Base-by-base conservation (phyloP, 2,888 invertebrate genomes). In the Aethes cnicana region DNA sequence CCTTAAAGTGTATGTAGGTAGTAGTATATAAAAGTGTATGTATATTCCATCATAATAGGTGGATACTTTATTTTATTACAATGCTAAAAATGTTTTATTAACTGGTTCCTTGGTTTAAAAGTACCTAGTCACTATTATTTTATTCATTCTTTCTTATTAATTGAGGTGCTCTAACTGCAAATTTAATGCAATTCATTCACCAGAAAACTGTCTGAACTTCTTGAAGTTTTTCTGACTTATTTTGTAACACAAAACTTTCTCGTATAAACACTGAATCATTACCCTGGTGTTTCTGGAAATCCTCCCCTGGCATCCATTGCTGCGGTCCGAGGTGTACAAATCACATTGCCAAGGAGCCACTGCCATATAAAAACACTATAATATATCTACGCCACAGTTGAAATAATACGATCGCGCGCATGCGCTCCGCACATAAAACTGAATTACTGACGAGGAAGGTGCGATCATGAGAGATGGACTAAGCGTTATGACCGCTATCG, bases 321-420 rank as follows among this genome's bases (percentile, higher is more conserved):
- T 75, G 73, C 77, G 74, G 61, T 71, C 70, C 78, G 79, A 82
- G 68, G 77, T 81, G 73, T 84, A 81, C 62, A 81, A 81, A 74
- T 79, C 78, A 84, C 80, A 79, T 68, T 75, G 74, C 66, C 78
- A 78, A 66, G 72, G 82, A 81, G 81, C 79, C 78, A 86, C 84
- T 86, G 88, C 86, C 87, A 88, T 88, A 87, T 83, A 84, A 85
- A 81, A 74, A 66, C 68, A 72, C n/a, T n/a, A n/a, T n/a, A 69
- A 75, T 72, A 68, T 69, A 66, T 58, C 59, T 60, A 25, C 17
- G 37, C 49, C 57, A 56, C 62, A 59, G 60, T 61, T 57, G 54
- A 66, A 65, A 67, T 69, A 62, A 81, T 72, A 80, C 85, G 81
- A 68, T 79, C 74, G 79, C 75, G 82, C 86, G 84, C 86, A 76